Percentiles rank a stretch among this genome's conserved stretches.
These are phyloP conservation scores for Diuraphis noxia DNA, from an alignment of 1,140 invertebrate species.

Conservation along the genomic window DNA sequence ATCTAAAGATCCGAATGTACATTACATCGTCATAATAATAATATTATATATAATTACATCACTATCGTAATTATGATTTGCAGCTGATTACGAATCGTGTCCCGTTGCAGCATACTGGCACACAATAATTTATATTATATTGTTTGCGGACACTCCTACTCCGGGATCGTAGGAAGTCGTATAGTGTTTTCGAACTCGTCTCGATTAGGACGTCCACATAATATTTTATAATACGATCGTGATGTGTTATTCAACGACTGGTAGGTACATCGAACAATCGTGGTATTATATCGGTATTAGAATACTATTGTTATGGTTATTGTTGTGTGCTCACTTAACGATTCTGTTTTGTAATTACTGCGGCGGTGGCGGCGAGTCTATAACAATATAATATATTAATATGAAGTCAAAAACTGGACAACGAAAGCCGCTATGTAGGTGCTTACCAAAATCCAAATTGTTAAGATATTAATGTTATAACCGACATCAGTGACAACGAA, in stretches of 20 bases:
- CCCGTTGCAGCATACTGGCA: not conserved
- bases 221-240: not conserved
- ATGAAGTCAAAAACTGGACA: not conserved
- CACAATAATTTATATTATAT: not conserved
- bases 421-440: not conserved
- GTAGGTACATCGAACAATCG: not conserved
- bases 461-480: not conserved
- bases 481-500: too few relatives aligned
- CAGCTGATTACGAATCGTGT: not conserved
- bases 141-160: not conserved
- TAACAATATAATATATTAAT: not conserved
- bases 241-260: not conserved
- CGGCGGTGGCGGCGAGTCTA: not conserved
- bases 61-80: not conserved
- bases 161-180: not conserved
- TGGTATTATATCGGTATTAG: not conserved
- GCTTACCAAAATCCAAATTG: not conserved
- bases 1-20: not conserved
- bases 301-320: not conserved
- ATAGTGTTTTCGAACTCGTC: not conserved
- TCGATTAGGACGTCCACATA: not conserved
- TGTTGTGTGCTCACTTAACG: not conserved
- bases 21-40: not conserved
- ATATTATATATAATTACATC: not conserved
- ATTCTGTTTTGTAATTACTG: not conserved